Percentiles rank a stretch among this genome's conserved stretches.
Evolutionary conservation across 2,113 vertebrate genomes (phyloP).

Genomic region (Ciconia boyciana): DNA sequence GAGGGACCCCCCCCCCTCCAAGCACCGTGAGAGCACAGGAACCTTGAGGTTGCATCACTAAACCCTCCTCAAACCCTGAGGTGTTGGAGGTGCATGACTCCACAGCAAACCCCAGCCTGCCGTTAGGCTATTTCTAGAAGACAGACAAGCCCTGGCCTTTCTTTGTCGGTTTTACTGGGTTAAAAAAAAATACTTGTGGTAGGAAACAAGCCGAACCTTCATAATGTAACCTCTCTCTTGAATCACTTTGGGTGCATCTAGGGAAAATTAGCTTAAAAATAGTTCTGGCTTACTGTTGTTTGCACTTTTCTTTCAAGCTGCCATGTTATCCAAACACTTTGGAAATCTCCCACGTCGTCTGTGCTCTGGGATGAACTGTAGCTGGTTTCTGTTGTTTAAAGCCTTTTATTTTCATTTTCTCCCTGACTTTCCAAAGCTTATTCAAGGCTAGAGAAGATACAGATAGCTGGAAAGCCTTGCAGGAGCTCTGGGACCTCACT

Average conservation of each 20-base stretch:
- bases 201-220: not conserved
- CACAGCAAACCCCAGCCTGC: not conserved
- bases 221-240: no score
- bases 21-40: not conserved
- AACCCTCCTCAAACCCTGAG: not conserved
- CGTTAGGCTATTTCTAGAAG: not conserved
- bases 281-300: not conserved
- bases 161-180: not conserved
- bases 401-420: not conserved
- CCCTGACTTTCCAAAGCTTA: not conserved
- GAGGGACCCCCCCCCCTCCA: not conserved
- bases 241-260: not conserved
- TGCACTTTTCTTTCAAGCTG: not conserved
- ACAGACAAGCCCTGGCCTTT: not conserved
- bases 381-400: not conserved
- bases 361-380: not conserved
- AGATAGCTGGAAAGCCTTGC: not conserved
- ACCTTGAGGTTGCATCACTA: not conserved
- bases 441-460: no score
- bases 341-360: not conserved
- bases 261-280: not conserved
- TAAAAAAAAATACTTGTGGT: not conserved
- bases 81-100: not conserved
- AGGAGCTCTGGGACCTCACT: not conserved
- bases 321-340: not conserved